Evolutionary conservation across 2,888 invertebrate species (phyloP), one percentile per base, ranked within the genome.

Genomic region (Chrysopilus asiliformis): DNA sequence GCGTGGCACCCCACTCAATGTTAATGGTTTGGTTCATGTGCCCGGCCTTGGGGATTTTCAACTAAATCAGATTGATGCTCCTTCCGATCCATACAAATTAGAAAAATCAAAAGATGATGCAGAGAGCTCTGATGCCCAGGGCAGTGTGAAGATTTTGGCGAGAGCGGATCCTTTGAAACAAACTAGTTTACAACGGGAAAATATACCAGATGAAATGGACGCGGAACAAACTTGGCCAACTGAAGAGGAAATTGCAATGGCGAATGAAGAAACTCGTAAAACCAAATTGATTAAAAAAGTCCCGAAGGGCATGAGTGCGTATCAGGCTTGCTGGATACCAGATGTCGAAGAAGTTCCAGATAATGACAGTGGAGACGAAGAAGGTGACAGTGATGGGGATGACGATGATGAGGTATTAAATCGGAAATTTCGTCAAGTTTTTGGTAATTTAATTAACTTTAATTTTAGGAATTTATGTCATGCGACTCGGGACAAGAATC

Each of bases 221-320:
- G 89, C 82, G 2, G 95, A 95, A 57, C 95, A 95, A 64, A 94
- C 93, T 1, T 94, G 91, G 90, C 94, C 95, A 0, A 91, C 91
- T 12, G 81, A 82, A 45, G 89, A 93, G 53, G 93, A 94, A 64
- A 72, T 91, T 43, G 72, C 74, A 44, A 71, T 77, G 48, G 79
- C 85, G 10, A 77, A 60, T 38, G 48, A 51, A 32, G 60, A 62
- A 39, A 57, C 57, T 0, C 75, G 72, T 47, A 75, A 72, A 49
- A 70, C 67, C 34, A 81, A 78, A 57, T 66, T 77, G 5, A 78
- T 91, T 13, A 84, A 82, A 52, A 70, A 70, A 46, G 79, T 94
- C 8, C 94, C 94, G 0, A 90, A 89, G 64, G 97, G 97, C 18
- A 94, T 90, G 65, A 95, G 95, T 3, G 87, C 86, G 37, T 98